Conservation (phyloP, 2,113 vertebrate species). For the Chauna torquata region DNA sequence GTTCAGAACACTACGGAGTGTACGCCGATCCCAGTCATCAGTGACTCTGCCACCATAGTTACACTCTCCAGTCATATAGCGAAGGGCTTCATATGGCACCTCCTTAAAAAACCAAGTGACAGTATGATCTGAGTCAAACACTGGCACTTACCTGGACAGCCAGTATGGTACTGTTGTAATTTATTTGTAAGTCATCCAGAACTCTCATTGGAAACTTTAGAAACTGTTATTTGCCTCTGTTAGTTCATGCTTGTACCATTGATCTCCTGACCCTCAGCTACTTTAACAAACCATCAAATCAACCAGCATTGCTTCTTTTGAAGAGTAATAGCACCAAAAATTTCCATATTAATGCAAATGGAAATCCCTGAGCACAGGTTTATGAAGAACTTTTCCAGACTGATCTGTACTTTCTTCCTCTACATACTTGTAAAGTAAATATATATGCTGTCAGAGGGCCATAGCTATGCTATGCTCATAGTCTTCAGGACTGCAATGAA, state of each 20-base stretch:
- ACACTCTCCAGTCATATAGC: conserved; percentile 88
- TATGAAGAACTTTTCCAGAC: background rate
- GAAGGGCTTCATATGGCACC: conserved; percentile 84
- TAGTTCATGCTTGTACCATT: background rate
- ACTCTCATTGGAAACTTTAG: background rate
- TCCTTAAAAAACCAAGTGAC: conserved; percentile 65
- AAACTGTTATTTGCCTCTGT: background rate
- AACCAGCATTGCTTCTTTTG: background rate
- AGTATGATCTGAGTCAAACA: background rate
- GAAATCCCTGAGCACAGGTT: background rate
- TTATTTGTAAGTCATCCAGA: background rate
- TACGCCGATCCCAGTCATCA: conserved; percentile 86
- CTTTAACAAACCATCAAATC: background rate
- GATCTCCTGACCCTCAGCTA: background rate
- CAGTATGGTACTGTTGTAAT: background rate
- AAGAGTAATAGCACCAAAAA: background rate
- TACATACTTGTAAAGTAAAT: background rate
- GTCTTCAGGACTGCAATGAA: background rate
- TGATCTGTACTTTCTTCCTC: background rate
- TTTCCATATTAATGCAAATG: background rate
- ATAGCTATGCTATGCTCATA: background rate
- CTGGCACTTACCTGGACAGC: background rate
- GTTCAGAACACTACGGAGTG: conserved; percentile 80
- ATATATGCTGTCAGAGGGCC: background rate
- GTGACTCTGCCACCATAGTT: conserved; percentile 88